Percentiles rank a stretch among this genome's conserved stretches.
Evolutionary conservation across 2,113 vertebrate species (phyloP).

Genomic region (Pyxicephalus adspersus): DNA sequence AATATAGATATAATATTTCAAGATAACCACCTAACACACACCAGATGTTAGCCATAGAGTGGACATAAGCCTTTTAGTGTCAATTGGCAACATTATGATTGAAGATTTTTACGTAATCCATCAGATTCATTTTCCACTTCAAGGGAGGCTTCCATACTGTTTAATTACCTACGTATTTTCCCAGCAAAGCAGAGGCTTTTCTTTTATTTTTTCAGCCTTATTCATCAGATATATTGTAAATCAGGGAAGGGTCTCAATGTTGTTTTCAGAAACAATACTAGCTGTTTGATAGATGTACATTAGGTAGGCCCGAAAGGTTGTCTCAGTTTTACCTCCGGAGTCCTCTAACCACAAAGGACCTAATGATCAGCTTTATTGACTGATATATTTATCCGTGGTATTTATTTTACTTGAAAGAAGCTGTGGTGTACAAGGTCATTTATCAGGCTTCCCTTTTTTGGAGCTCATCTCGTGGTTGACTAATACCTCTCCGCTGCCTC

Average conservation of each 20-base stretch:
- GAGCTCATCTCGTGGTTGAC: slow-evolving; percentile 18
- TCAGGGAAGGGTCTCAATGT: too few relatives aligned
- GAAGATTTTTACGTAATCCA: slow-evolving; percentile 16
- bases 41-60: slow-evolving; percentile 15
- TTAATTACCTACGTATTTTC: background rate
- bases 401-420: slow-evolving; percentile 24
- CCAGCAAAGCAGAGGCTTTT: background rate
- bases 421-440: slow-evolving; percentile 18
- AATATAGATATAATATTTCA: slow-evolving; percentile 9
- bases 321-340: background rate
- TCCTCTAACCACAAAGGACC: background rate
- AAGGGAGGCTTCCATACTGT: background rate
- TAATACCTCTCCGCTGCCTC: slow-evolving; percentile 27
- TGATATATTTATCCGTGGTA: slow-evolving; percentile 7
- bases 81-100: background rate
- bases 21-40: slow-evolving; percentile 6
- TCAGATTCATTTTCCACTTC: slow-evolving; percentile 1
- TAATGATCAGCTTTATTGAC: slow-evolving; percentile 1
- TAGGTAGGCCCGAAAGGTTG: slow-evolving; percentile 1
- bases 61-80: background rate
- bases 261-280: background rate
- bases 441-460: slow-evolving; percentile 14
- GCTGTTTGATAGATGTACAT: background rate
- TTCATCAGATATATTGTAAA: background rate
- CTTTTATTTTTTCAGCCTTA: background rate